These are phyloP conservation scores for Oryzias woworae DNA, from an alignment of 2,113 vertebrate genomes.

Conservation along the genomic window DNA sequence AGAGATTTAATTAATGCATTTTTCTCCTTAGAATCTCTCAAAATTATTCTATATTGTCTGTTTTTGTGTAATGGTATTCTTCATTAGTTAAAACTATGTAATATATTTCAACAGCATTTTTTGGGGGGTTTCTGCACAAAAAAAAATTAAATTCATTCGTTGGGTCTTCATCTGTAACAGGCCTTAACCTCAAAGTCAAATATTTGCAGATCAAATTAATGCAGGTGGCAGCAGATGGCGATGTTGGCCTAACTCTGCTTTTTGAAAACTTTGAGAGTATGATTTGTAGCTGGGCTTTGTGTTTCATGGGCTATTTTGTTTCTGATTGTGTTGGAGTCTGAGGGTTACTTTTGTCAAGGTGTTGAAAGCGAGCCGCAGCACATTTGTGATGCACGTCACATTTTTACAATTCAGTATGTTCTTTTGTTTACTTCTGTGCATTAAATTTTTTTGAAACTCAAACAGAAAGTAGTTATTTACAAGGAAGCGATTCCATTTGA, in stretches of 20 bases:
- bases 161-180: slow-evolving; percentile 7
- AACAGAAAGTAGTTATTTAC: too few relatives aligned
- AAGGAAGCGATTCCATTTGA: too few relatives aligned
- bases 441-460: slow-evolving; percentile 22
- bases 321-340: neutral
- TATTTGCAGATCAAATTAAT: neutral
- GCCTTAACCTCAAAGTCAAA: neutral
- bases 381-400: slow-evolving; percentile 22
- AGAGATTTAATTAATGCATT: slow-evolving; percentile 2
- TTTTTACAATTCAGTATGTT: slow-evolving; percentile 2
- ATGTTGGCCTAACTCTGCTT: slow-evolving; percentile 5
- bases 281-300: neutral
- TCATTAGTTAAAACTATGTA: slow-evolving; percentile 14
- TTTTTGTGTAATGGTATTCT: slow-evolving; percentile 24
- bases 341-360: slow-evolving; percentile 3
- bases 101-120: slow-evolving; percentile 20
- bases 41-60: slow-evolving; percentile 15
- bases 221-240: slow-evolving; percentile 46
- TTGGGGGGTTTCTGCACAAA: slow-evolving; percentile 55
- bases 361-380: slow-evolving; percentile 6
- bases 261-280: neutral
- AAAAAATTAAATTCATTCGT: slow-evolving; percentile 18
- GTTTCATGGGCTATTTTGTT: neutral
- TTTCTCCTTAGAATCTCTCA: slow-evolving; percentile 26
- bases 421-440: slow-evolving; percentile 33